phyloP scores from a whole-genome alignment of 2,888 invertebrate genomes.

The Micoletzkya japonica region DNA sequence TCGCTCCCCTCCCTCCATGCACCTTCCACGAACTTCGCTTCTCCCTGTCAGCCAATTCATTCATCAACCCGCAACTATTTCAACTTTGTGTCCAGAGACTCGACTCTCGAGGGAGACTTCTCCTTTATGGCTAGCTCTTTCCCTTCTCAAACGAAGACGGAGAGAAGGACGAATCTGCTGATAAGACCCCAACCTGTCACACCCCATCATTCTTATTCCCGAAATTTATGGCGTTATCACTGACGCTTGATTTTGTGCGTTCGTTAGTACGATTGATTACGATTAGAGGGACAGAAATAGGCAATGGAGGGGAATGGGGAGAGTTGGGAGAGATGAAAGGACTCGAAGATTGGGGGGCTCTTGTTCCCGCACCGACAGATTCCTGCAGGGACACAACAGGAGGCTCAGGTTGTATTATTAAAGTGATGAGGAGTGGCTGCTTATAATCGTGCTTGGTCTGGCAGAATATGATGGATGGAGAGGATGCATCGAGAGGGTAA shows the following conservation, averaged over 20 bases:
- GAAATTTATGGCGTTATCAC: neutral
- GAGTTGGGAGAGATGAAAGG: neutral
- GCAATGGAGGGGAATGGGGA: neutral
- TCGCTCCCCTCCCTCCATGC: neutral
- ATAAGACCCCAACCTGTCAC: neutral
- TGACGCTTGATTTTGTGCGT: neutral
- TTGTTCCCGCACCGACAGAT: neutral
- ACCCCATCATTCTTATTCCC: neutral
- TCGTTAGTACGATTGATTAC: too few relatives aligned
- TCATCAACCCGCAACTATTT: conserved; percentile 10
- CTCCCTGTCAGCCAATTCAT: neutral
- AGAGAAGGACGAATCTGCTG: too few relatives aligned
- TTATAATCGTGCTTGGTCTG: neutral
- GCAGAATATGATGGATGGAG: conserved; percentile 24
- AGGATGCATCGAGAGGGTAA: conserved; percentile 9
- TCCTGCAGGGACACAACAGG: neutral
- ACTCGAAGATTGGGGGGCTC: neutral
- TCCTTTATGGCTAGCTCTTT: too few relatives aligned
- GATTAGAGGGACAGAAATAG: neutral
- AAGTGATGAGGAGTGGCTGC: conserved; percentile 23
- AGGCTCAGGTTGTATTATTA: conserved; percentile 29
- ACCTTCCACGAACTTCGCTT: neutral
- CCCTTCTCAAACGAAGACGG: too few relatives aligned
- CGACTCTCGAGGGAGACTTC: too few relatives aligned
- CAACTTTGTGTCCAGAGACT: neutral